phyloP scores from a whole-genome alignment of 2,113 vertebrate genomes.

The Spilogale gracilis region DNA sequence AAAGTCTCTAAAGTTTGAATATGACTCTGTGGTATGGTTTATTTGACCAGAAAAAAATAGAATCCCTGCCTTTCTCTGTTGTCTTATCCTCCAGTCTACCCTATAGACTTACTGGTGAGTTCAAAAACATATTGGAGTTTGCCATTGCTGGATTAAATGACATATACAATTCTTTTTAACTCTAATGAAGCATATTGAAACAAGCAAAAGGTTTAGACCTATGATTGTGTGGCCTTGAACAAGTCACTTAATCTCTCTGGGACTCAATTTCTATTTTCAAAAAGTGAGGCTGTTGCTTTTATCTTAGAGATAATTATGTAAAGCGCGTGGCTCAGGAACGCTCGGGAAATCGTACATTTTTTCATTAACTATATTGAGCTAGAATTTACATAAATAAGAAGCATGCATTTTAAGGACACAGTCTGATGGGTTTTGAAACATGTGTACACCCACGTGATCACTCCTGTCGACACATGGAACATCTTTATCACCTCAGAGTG shows the following conservation, averaged over 20 bases:
- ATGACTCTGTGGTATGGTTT: not conserved
- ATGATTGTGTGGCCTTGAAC: not conserved
- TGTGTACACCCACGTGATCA: not conserved
- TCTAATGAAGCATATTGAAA: not conserved
- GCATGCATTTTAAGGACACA: not conserved
- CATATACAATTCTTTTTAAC: not conserved
- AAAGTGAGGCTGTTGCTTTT: not conserved
- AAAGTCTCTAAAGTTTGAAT: not conserved
- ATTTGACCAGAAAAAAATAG: not conserved
- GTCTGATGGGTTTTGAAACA: not conserved
- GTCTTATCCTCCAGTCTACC: not conserved
- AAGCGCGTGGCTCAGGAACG: not conserved
- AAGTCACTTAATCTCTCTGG: constrained; percentile 12
- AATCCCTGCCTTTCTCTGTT: not conserved
- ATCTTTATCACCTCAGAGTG: not conserved
- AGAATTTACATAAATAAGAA: constrained; percentile 44
- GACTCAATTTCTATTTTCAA: constrained; percentile 41
- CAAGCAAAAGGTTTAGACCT: constrained; percentile 29
- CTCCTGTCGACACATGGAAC: not conserved
- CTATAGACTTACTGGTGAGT: not conserved
- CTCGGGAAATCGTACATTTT: constrained; percentile 13
- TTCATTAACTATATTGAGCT: constrained; percentile 22
- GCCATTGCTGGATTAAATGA: not conserved
- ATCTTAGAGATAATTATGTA: not conserved
- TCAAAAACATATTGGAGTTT: not conserved